A percentile compares a stretch with the other conserved stretches of the same genome.
These are phyloP conservation scores for Scaptomyza reducta DNA, from an alignment of 2,888 invertebrate species.

Conservation along the genomic window DNA sequence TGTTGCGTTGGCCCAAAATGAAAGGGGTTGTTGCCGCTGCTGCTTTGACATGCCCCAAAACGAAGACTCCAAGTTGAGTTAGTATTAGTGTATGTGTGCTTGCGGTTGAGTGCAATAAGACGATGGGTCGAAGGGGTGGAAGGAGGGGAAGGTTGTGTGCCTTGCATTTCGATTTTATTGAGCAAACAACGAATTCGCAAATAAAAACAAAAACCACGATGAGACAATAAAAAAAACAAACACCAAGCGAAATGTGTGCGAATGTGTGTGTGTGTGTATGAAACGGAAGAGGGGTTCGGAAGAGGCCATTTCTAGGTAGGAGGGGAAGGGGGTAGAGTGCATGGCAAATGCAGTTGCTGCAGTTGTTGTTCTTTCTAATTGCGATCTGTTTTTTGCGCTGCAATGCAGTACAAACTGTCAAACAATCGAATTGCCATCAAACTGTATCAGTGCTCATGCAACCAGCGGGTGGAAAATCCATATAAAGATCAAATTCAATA, in stretches of 20 bases:
- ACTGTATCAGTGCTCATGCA: neutral
- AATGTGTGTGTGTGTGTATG: neutral
- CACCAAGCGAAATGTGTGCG: neutral
- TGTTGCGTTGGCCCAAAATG: slow-evolving; percentile 3
- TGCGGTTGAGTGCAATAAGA: slow-evolving; percentile 5
- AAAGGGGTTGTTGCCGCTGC: slow-evolving; percentile 10
- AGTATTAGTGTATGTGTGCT: neutral
- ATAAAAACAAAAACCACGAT: slow-evolving; percentile 79
- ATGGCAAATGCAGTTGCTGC: neutral
- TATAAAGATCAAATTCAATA: too few relatives aligned
- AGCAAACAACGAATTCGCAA: slow-evolving; percentile 82
- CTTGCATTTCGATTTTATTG: slow-evolving; percentile 83
- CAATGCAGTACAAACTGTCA: slow-evolving; percentile 4
- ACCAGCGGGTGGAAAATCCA: neutral
- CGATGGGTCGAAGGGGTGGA: too few relatives aligned
- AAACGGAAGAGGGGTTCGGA: too few relatives aligned
- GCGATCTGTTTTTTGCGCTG: slow-evolving; percentile 5
- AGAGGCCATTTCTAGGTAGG: too few relatives aligned
- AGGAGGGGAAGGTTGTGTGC: neutral
- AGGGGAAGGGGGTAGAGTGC: accelerated
- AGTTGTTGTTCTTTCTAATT: neutral
- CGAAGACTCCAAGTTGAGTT: slow-evolving; percentile 12
- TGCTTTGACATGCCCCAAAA: slow-evolving; percentile 50
- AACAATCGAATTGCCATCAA: neutral
- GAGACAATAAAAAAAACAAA: slow-evolving; percentile 72